Conservation (phyloP, 2,797 vertebrate genomes). For the Hydrocynus forskahlii region DNA sequence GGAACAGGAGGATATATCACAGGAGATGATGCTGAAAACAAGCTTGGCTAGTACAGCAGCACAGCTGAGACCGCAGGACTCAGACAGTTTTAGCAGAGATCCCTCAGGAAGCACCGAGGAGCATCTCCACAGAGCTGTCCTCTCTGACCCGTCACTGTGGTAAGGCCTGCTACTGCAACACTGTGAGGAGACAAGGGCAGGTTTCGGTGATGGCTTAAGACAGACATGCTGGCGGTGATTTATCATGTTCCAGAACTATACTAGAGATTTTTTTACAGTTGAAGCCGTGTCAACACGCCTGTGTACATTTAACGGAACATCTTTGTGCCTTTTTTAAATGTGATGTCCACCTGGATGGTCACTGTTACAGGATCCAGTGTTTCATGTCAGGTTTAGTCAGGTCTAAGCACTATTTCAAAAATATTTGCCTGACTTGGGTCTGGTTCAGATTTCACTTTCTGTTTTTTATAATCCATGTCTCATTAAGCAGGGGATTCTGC, state of each 20-base stretch:
- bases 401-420: background rate
- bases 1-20: conserved; percentile 22
- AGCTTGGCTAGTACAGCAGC: conserved; percentile 20
- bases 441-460: too few species aligned
- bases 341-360: background rate
- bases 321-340: background rate
- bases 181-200: conserved; percentile 6
- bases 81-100: conserved; percentile 42
- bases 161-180: conserved; percentile 25
- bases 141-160: conserved; percentile 32
- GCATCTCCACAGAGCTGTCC: conserved; percentile 18
- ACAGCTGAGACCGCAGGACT: conserved; percentile 6
- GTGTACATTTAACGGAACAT: background rate
- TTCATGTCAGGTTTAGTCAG: background rate
- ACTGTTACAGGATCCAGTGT: background rate
- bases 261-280: background rate
- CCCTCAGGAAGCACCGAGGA: conserved; percentile 11
- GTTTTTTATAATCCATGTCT: too few species aligned
- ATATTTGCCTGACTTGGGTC: too few species aligned
- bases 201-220: background rate
- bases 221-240: conserved; percentile 3
- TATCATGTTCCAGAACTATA: background rate
- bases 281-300: background rate
- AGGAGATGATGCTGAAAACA: conserved; percentile 39
- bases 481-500: too few species aligned